Evolutionary conservation across 2,888 invertebrate species (phyloP).

Genomic region (Agrochola litura): DNA sequence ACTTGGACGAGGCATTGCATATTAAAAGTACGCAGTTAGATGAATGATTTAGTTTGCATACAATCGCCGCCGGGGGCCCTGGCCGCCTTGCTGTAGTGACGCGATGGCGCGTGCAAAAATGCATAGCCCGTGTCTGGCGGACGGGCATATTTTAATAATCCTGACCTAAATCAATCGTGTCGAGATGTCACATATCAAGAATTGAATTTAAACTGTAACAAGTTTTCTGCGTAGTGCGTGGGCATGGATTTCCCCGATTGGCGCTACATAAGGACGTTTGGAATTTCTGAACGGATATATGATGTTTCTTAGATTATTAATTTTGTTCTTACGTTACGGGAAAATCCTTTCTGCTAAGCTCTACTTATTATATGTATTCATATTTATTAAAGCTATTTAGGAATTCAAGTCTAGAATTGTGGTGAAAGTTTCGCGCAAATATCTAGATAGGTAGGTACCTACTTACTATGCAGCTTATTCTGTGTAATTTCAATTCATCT

Average conservation of each 20-base stretch:
- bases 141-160: constrained; percentile 69
- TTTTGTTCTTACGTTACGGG: background rate
- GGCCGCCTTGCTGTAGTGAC: constrained; percentile 66
- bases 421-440: constrained; percentile 54
- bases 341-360: constrained; percentile 4
- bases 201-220: constrained; percentile 38
- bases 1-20: constrained; percentile 66
- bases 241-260: constrained; percentile 28
- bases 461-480: constrained; percentile 37
- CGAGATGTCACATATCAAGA: constrained; percentile 34
- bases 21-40: constrained; percentile 71
- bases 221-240: background rate
- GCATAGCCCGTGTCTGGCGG: constrained; percentile 67
- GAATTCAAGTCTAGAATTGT: constrained; percentile 9
- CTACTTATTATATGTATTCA: background rate
- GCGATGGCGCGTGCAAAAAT: constrained; percentile 82
- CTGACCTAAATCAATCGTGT: constrained; percentile 61
- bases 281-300: constrained; percentile 16
- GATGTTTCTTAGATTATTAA: background rate
- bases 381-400: constrained; percentile 4
- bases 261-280: background rate
- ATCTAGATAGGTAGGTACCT: background rate
- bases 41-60: constrained; percentile 81
- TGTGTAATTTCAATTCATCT: constrained; percentile 44
- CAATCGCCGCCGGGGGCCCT: constrained; percentile 77